Conservation (phyloP, 1,140 invertebrate genomes). For the Teleogryllus occipitalis region DNA sequence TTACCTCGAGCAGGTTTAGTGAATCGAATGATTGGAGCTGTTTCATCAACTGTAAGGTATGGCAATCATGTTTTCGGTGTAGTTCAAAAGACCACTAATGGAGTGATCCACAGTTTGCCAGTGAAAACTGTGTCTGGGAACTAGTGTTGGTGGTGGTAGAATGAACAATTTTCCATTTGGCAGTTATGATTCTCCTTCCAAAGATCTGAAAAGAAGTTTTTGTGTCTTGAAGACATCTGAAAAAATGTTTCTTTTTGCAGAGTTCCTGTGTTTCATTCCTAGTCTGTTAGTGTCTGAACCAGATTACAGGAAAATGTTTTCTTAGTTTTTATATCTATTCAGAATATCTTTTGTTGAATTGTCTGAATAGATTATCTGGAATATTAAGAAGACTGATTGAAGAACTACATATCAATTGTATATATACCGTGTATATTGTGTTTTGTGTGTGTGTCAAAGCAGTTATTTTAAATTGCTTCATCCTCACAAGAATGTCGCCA, state of each 20-base stretch:
- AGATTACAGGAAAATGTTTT: too few relatives aligned
- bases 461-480: too few relatives aligned
- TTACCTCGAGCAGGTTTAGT: slow-evolving; percentile 38
- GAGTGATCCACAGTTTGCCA: slow-evolving; percentile 29
- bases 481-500: too few relatives aligned
- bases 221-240: too few relatives aligned
- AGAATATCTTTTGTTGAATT: too few relatives aligned
- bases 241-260: not conserved
- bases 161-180: not conserved
- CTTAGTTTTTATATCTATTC: too few relatives aligned
- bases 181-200: not conserved
- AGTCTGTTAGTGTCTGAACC: not conserved
- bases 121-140: slow-evolving; percentile 10
- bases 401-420: too few relatives aligned
- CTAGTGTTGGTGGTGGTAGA: not conserved
- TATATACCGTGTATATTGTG: too few relatives aligned
- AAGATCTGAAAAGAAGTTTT: too few relatives aligned
- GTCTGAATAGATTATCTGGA: too few relatives aligned
- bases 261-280: not conserved
- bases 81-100: slow-evolving; percentile 46
- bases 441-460: too few relatives aligned
- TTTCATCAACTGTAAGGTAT: slow-evolving; percentile 49
- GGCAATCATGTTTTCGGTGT: slow-evolving; percentile 48
- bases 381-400: too few relatives aligned
- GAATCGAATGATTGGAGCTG: slow-evolving; percentile 46